Conservation (phyloP, 2,888 invertebrate genomes). For the Dicroscelio sp. region DNA sequence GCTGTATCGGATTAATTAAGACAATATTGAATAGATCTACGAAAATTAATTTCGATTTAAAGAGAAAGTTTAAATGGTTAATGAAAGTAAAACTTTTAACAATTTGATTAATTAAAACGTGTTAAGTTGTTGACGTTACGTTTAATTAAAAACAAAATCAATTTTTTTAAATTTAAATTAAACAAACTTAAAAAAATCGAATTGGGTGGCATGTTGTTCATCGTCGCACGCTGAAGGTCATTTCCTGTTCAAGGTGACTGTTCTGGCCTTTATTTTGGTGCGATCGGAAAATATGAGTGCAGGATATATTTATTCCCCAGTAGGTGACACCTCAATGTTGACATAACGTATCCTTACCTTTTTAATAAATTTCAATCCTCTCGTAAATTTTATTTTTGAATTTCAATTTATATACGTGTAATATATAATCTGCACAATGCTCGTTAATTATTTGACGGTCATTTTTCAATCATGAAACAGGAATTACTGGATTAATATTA, state of each 20-base stretch:
- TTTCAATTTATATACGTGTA: too few species aligned
- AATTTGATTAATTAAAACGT: too few species aligned
- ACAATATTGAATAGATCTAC: not conserved
- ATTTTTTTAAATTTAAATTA: too few species aligned
- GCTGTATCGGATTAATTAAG: not conserved
- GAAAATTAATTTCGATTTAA: not conserved
- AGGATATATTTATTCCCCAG: not conserved
- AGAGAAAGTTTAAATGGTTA: constrained; percentile 20
- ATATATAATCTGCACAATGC: too few species aligned
- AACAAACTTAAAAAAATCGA: too few species aligned
- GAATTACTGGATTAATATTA: too few species aligned
- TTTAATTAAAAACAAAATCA: not conserved
- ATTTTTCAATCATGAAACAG: too few species aligned
- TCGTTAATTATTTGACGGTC: too few species aligned
- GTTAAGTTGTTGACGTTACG: too few species aligned
- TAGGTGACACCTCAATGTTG: constrained; percentile 22
- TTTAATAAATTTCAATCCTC: too few species aligned
- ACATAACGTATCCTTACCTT: not conserved
- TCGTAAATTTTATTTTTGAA: too few species aligned
- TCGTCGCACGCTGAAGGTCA: constrained; percentile 3
- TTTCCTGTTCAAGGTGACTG: constrained; percentile 61
- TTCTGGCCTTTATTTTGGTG: constrained; percentile 40
- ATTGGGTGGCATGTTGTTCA: not conserved
- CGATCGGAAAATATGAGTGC: constrained; percentile 46
- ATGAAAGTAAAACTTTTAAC: not conserved